Percentiles rank a stretch among this genome's conserved stretches.
Evolutionary conservation across 2,888 invertebrate species (phyloP).

Genomic region (Acrocyrtus sp.): DNA sequence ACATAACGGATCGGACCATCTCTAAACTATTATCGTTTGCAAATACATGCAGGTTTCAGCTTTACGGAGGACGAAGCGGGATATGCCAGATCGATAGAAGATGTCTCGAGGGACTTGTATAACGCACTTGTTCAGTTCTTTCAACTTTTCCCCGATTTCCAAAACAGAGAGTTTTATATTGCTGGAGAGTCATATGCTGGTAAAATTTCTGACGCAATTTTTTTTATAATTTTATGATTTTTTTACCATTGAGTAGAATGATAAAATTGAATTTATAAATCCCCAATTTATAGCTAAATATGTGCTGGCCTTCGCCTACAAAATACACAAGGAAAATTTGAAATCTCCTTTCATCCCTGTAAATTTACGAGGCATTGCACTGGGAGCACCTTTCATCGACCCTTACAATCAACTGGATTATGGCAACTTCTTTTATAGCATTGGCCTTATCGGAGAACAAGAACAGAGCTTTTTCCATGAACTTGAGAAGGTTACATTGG

Average conservation of each 20-base stretch:
- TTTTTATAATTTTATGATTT: too few species aligned
- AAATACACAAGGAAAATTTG: conserved; percentile 54
- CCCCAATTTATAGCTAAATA: conserved; percentile 47
- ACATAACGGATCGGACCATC: background rate
- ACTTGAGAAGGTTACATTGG: conserved; percentile 70
- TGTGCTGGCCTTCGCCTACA: conserved; percentile 44
- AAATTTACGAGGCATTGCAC: conserved; percentile 70
- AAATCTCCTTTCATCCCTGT: conserved; percentile 72
- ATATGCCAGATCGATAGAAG: conserved; percentile 81
- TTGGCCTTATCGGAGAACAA: conserved; percentile 64
- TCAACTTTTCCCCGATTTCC: conserved; percentile 80
- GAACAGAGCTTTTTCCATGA: conserved; percentile 70
- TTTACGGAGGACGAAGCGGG: conserved; percentile 82
- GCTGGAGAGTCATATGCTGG: conserved; percentile 91
- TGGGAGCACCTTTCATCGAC: conserved; percentile 63
- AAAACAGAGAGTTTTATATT: conserved; percentile 81
- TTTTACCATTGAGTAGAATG: background rate
- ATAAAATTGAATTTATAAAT: too few species aligned
- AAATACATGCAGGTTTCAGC: conserved; percentile 82
- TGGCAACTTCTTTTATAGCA: conserved; percentile 67
- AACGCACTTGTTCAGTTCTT: conserved; percentile 84
- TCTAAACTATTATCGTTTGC: background rate
- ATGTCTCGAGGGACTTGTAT: conserved; percentile 83
- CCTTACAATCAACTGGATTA: conserved; percentile 65
- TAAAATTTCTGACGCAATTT: conserved; percentile 65